Evolutionary conservation across 2,113 vertebrate genomes (phyloP).

Genomic region (Antennarius striatus): DNA sequence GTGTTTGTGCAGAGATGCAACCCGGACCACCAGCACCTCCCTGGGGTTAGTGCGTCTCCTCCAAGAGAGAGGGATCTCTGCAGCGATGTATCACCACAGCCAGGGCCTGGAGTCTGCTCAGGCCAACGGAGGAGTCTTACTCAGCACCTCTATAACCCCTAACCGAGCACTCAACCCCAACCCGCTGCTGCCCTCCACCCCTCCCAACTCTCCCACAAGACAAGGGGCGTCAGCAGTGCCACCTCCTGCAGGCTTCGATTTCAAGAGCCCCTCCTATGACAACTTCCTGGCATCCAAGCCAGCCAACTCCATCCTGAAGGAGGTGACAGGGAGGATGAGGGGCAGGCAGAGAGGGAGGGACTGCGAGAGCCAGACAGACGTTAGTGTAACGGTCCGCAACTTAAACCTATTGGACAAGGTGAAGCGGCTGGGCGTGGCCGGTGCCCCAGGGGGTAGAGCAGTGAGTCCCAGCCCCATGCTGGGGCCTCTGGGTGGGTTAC

Average conservation of each 20-base stretch:
- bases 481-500: conserved; percentile 83
- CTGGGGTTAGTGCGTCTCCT: conserved; percentile 94
- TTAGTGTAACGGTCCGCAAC: conserved; percentile 93
- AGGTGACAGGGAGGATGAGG: conserved; percentile 85
- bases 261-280: conserved; percentile 92
- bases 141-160: conserved; percentile 80
- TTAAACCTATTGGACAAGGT: conserved; percentile 98
- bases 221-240: conserved; percentile 31
- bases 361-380: conserved; percentile 94
- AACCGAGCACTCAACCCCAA: conserved; percentile 79
- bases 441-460: conserved; percentile 73
- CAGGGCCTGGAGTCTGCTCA: conserved; percentile 85
- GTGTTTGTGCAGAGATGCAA: conserved; percentile 84
- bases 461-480: conserved; percentile 75
- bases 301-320: conserved; percentile 92
- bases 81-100: conserved; percentile 93
- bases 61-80: conserved; percentile 95
- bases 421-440: conserved; percentile 89
- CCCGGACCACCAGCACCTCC: conserved; percentile 96
- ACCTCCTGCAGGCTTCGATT: conserved; percentile 86
- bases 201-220: conserved; percentile 87
- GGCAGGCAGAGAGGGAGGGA: conserved; percentile 77
- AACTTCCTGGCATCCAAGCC: conserved; percentile 96
- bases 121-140: conserved; percentile 69
- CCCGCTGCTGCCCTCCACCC: conserved; percentile 83